Base-by-base conservation (phyloP, 2,888 invertebrate species). In the Drosophila helvetica region DNA sequence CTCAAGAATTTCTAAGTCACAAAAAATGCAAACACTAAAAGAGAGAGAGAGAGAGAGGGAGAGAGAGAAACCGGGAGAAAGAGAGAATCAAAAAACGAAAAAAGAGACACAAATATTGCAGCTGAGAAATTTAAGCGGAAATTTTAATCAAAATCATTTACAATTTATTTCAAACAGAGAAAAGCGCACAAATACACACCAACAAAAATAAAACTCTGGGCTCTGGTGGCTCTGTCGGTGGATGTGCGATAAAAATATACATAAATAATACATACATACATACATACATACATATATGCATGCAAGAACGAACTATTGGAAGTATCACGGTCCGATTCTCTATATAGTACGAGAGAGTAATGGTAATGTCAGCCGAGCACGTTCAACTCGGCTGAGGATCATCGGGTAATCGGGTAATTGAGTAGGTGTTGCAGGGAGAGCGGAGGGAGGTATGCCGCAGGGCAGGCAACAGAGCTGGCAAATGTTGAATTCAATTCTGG, bases 111-210 rank as follows among this genome's bases (percentile, higher is more conserved):
- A 60, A 43, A 75, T 76, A 81, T 48, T 30, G 45, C 57, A 55
- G 67, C 61, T 74, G 74, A 74, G 73, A 69, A 58, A 59, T 74
- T 85, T 78, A 77, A 85, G 85, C 85, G 85, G 85, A 85, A 87
- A 85, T 87, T 87, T 85, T 83, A 85, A 85, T 85, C 80, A 85
- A 85, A 85, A 85, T 83, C 74, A 85, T 85, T 80, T 79, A 85
- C 70, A 85, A 85, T 87, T 85, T 86, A 85, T 87, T 81, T 87
- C 78, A 84, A 85, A 87, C 85, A 75, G 69, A 75, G 70, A 73
- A 75, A 53, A 75, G 65, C 43, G 67, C 67, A 63, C 59, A 63
- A 22, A 22, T 22, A 56, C 15, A 66, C 12, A 66, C 33, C 48
- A 58, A 45, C 38, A 42, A 7, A 52, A 33, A 30, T 3, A 30